These are phyloP conservation scores for Drosophila dunni DNA, from an alignment of 1,140 invertebrate genomes.

Conservation along the genomic window DNA sequence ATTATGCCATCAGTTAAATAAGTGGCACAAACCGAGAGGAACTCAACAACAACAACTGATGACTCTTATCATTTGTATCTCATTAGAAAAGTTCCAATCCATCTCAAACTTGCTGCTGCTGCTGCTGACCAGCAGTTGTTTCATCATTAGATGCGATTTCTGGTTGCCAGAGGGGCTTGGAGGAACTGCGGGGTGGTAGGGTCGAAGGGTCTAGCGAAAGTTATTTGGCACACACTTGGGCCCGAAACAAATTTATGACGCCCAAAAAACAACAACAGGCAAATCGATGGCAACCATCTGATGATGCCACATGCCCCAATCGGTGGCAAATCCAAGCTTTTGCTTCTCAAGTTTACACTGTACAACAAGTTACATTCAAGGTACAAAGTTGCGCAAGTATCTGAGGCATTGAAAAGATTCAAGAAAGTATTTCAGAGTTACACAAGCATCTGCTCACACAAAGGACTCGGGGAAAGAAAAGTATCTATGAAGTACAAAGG, in stretches of 20 bases:
- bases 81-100: slow-evolving; percentile 79
- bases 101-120: slow-evolving; percentile 55
- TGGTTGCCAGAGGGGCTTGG: too few species aligned
- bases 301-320: slow-evolving; percentile 24
- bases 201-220: slow-evolving; percentile 4
- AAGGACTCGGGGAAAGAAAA: too few species aligned
- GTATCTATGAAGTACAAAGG: too few species aligned
- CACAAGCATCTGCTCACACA: too few species aligned
- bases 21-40: slow-evolving; percentile 52
- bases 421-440: too few species aligned
- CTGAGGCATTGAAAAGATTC: too few species aligned
- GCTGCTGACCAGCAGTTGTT: slow-evolving; percentile 46
- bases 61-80: slow-evolving; percentile 79
- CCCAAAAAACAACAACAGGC: slow-evolving; percentile 38
- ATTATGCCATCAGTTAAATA: slow-evolving; percentile 77
- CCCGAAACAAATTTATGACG: slow-evolving; percentile 68
- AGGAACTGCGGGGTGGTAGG: neutral
- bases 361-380: slow-evolving; percentile 4
- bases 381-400: too few species aligned
- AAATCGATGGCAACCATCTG: slow-evolving; percentile 57
- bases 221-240: slow-evolving; percentile 41
- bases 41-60: slow-evolving; percentile 56
- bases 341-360: slow-evolving; percentile 11
- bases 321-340: slow-evolving; percentile 16
- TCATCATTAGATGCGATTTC: neutral